Evolutionary conservation across 1,140 invertebrate genomes (phyloP).

Genomic region (Leptoteleia sp.): DNA sequence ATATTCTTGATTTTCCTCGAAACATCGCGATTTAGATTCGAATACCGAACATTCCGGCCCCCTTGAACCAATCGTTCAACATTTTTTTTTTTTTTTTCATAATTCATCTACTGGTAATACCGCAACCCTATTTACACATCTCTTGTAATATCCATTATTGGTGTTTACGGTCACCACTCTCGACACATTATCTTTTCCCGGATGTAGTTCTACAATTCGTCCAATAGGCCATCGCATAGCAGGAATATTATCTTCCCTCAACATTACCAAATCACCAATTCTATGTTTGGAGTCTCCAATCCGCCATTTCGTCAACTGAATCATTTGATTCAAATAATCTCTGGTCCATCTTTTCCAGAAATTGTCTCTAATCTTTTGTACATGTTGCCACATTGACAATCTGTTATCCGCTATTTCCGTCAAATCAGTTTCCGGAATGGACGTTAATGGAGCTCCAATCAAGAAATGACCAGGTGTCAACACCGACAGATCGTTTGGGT

Average conservation of each 20-base stretch:
- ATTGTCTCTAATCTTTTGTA: background rate
- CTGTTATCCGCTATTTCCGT: background rate
- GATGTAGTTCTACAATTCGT: background rate
- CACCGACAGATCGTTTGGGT: background rate
- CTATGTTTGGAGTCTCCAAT: background rate
- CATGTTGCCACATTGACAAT: background rate
- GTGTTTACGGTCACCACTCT: background rate
- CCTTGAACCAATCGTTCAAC: no score
- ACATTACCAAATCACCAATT: background rate
- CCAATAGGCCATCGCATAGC: background rate
- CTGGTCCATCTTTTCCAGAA: conserved; percentile 6
- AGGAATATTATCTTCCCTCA: background rate
- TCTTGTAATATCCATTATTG: no score
- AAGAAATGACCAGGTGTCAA: background rate
- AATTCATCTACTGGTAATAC: no score
- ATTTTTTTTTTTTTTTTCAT: no score
- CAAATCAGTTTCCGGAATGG: background rate
- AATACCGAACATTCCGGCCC: no score
- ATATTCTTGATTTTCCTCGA: no score
- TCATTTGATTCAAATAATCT: background rate
- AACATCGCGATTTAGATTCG: no score
- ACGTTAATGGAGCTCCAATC: background rate
- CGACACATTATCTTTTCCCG: background rate
- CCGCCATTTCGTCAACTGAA: background rate
- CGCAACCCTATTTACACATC: no score